A percentile compares a stretch with the other conserved stretches of the same genome.
Evolutionary conservation across 2,113 vertebrate species (phyloP).

Genomic region (Poicephalus meyeri): DNA sequence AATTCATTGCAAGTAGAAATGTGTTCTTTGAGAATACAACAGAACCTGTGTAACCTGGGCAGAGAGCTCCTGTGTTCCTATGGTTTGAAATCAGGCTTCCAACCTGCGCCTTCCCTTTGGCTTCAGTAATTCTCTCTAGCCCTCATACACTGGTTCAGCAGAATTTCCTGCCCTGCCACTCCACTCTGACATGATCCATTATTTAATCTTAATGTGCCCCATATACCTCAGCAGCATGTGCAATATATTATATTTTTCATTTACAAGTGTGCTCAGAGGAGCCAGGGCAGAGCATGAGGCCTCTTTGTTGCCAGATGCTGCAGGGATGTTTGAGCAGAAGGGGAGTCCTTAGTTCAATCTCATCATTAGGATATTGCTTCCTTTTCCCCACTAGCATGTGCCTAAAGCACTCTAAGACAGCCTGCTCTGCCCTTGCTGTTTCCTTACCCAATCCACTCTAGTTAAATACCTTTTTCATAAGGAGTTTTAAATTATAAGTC

Average conservation of each 20-base stretch:
- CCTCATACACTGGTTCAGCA: background rate
- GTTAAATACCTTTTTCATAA: conserved; percentile 78
- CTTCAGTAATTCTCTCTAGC: background rate
- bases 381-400: background rate
- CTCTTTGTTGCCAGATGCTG: background rate
- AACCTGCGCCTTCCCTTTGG: background rate
- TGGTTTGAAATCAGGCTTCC: background rate
- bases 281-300: background rate
- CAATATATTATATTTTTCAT: background rate
- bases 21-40: background rate
- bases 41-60: background rate
- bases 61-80: background rate
- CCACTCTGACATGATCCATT: background rate
- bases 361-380: background rate
- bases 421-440: conserved; percentile 9
- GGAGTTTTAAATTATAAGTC: conserved; percentile 80
- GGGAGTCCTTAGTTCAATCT: background rate
- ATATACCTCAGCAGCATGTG: background rate
- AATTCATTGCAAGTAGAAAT: background rate
- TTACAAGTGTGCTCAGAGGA: background rate
- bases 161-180: background rate
- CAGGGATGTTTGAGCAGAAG: background rate
- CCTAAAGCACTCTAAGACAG: background rate
- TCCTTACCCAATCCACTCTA: conserved; percentile 57
- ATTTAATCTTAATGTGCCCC: background rate